Percentiles rank a stretch among this genome's conserved stretches.
Conservation (phyloP, 2,888 invertebrate genomes). For the Xylota segnis region DNA sequence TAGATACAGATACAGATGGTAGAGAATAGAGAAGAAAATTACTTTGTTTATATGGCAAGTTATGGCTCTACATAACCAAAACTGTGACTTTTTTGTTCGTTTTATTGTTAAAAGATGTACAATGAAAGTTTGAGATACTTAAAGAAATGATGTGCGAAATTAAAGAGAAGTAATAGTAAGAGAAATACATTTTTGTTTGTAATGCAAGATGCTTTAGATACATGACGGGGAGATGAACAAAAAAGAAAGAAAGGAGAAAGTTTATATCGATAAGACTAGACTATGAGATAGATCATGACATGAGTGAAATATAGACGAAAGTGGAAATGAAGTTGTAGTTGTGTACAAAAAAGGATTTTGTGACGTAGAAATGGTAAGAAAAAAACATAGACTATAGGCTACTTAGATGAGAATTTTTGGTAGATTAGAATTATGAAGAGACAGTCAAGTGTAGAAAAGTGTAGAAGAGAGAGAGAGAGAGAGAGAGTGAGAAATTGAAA, state of each 20-base stretch:
- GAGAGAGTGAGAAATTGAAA: constrained; percentile 49
- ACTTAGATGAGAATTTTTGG: constrained; percentile 75
- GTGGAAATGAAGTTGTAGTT: constrained; percentile 9
- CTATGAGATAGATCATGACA: constrained; percentile 58
- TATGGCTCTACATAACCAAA: constrained; percentile 83
- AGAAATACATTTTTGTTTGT: not conserved
- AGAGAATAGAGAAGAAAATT: constrained; percentile 7
- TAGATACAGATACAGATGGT: constrained; percentile 10
- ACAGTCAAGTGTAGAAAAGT: constrained; percentile 46
- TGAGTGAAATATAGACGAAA: constrained; percentile 29
- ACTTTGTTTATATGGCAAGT: constrained; percentile 82
- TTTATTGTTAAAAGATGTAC: constrained; percentile 1
- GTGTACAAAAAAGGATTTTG: not conserved
- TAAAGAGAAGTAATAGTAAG: constrained; percentile 10
- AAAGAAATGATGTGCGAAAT: not conserved
- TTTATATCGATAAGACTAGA: constrained; percentile 73
- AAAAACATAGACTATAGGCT: constrained; percentile 48
- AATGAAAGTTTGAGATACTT: constrained; percentile 23
- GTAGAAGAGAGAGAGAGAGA: constrained; percentile 21
- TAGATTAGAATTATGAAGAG: constrained; percentile 55
- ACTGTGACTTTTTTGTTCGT: constrained; percentile 79
- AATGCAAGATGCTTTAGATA: constrained; percentile 1
- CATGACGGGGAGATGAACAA: not conserved
- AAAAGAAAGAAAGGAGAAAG: constrained; percentile 56
- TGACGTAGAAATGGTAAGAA: constrained; percentile 13